phyloP scores from a whole-genome alignment of 2,113 vertebrate genomes.

The Apodemus speciosus region DNA sequence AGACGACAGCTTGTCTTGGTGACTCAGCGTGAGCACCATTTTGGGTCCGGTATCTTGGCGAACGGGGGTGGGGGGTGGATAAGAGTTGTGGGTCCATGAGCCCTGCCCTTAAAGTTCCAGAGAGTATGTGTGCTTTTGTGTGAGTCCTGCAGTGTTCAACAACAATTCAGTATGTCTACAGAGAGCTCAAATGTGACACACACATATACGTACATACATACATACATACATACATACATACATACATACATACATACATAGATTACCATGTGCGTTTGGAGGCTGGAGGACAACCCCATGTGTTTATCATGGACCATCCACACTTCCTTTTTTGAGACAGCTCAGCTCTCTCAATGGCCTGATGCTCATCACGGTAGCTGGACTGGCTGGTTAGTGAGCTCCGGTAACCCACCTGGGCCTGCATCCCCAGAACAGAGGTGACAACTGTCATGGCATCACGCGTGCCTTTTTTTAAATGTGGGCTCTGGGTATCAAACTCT shows the following conservation, averaged over 20 bases:
- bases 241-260: background rate
- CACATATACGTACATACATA: background rate
- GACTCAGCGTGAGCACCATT: background rate
- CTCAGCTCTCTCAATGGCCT: background rate
- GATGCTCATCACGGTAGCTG: background rate
- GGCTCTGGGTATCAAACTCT: background rate
- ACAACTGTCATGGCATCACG: background rate
- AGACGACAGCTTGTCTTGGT: background rate
- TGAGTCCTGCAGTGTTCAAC: background rate
- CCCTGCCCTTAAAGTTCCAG: background rate
- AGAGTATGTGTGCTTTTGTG: background rate
- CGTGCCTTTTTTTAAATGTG: background rate
- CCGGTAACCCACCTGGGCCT: background rate
- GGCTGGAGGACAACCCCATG: background rate
- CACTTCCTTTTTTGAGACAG: background rate
- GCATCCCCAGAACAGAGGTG: background rate
- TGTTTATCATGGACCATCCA: background rate
- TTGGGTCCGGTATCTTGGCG: background rate
- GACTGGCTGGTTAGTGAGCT: background rate
- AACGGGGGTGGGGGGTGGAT: background rate
- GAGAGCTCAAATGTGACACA: background rate
- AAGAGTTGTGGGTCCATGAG: background rate
- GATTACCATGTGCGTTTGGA: background rate
- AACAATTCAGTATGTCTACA: background rate
- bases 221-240: background rate